These are phyloP conservation scores for Diachrysia chrysitis DNA, from an alignment of 2,888 invertebrate genomes.

Conservation along the genomic window DNA sequence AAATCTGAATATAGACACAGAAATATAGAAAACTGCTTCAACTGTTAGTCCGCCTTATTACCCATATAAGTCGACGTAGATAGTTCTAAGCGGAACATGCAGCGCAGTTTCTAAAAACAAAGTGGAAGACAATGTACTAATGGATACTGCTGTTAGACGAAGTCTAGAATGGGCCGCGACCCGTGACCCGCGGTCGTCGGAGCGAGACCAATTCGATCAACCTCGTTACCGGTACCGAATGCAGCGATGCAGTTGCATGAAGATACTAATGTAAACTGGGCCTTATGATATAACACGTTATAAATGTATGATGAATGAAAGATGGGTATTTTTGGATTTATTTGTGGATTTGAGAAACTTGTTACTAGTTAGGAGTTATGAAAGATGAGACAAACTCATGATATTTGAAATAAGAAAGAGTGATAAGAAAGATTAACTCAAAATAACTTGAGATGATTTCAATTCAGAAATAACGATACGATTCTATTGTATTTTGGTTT, in stretches of 20 bases:
- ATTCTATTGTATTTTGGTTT: background rate
- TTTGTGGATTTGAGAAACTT: slow-evolving; percentile 16
- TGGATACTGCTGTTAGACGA: slow-evolving; percentile 53
- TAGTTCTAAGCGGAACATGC: slow-evolving; percentile 11
- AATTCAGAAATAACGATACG: background rate
- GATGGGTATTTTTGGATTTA: too few relatives aligned
- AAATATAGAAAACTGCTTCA: background rate
- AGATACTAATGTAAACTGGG: slow-evolving; percentile 21
- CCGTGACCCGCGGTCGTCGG: slow-evolving; percentile 74
- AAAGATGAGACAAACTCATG: background rate
- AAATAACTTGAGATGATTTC: too few relatives aligned
- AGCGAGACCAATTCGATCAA: slow-evolving; percentile 79
- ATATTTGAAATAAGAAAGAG: too few relatives aligned
- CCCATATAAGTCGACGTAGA: background rate
- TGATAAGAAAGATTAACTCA: too few relatives aligned
- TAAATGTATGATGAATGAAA: slow-evolving; percentile 2
- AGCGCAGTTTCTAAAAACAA: slow-evolving; percentile 36
- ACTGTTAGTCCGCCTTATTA: slow-evolving; percentile 1
- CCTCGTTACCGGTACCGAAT: slow-evolving; percentile 71
- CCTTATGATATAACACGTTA: slow-evolving; percentile 9
- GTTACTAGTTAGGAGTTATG: slow-evolving; percentile 7
- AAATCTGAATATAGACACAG: background rate
- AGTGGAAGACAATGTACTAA: slow-evolving; percentile 52
- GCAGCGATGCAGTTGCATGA: slow-evolving; percentile 38
- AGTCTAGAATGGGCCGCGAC: slow-evolving; percentile 68